Evolutionary conservation across 2,888 invertebrate genomes (phyloP).

Genomic region (Aricia artaxerxes): DNA sequence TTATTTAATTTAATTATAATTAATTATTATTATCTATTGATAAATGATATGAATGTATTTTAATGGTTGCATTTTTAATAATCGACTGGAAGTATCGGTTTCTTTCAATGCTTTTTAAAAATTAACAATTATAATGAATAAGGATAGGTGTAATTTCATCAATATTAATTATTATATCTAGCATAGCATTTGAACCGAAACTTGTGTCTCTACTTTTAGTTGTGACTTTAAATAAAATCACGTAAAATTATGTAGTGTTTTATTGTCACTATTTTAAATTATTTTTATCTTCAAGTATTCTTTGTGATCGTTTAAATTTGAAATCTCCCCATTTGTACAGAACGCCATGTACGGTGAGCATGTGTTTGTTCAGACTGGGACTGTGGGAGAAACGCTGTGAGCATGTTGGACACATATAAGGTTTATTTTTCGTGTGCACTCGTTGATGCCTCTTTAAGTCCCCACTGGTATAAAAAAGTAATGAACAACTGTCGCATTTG

Average conservation of each 20-base stretch:
- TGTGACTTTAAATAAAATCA: constrained; percentile 26
- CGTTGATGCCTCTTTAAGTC: constrained; percentile 64
- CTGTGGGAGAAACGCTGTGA: constrained; percentile 67
- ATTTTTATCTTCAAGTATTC: neutral
- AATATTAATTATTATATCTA: constrained; percentile 20
- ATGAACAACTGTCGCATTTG: constrained; percentile 62
- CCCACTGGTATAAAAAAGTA: constrained; percentile 62
- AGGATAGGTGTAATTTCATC: constrained; percentile 21
- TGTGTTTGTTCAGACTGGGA: constrained; percentile 72
- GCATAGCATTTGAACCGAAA: constrained; percentile 15
- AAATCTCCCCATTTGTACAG: constrained; percentile 66
- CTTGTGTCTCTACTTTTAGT: constrained; percentile 12
- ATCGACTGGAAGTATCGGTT: constrained; percentile 15
- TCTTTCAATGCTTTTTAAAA: constrained; percentile 9
- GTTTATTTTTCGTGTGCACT: constrained; percentile 69
- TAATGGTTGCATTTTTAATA: constrained; percentile 20
- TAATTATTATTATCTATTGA: constrained; percentile 29
- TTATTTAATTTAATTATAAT: constrained; percentile 23
- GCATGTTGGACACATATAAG: constrained; percentile 66
- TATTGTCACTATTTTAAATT: neutral
- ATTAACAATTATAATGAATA: constrained; percentile 15
- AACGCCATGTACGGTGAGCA: constrained; percentile 65
- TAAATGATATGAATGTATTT: constrained; percentile 23
- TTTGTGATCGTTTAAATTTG: constrained; percentile 42
- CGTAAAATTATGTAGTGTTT: constrained; percentile 2